Conservation (phyloP, 2,797 vertebrate genomes). For the Merluccius polli region DNA sequence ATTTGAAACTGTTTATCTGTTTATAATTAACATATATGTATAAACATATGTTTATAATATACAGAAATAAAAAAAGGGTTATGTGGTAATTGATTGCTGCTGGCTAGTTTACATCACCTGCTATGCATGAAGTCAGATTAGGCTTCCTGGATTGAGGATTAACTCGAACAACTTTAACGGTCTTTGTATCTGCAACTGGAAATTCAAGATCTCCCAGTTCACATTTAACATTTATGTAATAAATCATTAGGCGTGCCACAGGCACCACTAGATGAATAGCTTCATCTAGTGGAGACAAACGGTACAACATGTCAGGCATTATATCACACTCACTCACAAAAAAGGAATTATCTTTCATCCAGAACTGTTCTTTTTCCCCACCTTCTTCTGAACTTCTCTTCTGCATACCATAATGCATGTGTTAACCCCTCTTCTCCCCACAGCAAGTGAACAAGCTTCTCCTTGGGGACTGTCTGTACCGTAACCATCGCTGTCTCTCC, state of each 20-base stretch:
- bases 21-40: background rate
- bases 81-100: background rate
- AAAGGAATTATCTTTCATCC: background rate
- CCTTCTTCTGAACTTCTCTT: background rate
- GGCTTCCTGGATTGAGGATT: background rate
- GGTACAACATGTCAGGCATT: background rate
- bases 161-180: too few species aligned
- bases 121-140: background rate
- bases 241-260: background rate
- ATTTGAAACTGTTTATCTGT: background rate
- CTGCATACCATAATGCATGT: conserved; percentile 11
- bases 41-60: background rate
- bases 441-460: conserved; percentile 49
- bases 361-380: background rate
- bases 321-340: background rate
- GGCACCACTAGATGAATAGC: too few species aligned
- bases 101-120: background rate
- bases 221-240: background rate
- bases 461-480: conserved; percentile 52
- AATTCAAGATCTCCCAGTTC: background rate
- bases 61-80: background rate
- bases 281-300: background rate
- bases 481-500: conserved; percentile 37
- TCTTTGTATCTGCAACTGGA: background rate
- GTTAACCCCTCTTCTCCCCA: background rate